Percentiles rank a stretch among this genome's conserved stretches.
Conservation (phyloP, 2,797 vertebrate species). For the Microhierax caerulescens region DNA sequence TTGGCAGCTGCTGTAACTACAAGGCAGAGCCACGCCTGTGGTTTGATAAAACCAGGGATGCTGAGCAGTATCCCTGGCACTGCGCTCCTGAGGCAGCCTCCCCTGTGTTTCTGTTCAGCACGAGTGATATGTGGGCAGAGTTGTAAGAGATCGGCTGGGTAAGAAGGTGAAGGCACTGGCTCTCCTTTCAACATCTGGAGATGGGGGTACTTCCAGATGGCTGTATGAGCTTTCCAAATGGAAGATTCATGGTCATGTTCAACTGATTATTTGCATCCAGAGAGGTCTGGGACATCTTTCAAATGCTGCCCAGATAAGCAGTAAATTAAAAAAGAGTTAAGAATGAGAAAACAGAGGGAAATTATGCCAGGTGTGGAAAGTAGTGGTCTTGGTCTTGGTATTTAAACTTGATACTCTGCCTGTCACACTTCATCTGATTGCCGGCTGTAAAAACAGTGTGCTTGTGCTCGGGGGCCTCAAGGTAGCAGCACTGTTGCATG, state of each 20-base stretch:
- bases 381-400: neutral
- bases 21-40: neutral
- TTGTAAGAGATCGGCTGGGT: neutral
- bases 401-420: neutral
- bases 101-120: neutral
- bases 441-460: neutral
- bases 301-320: conserved; percentile 4
- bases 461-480: conserved; percentile 8
- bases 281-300: neutral
- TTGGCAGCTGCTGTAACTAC: neutral
- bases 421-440: neutral
- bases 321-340: conserved; percentile 36
- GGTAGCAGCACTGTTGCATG: conserved; percentile 33
- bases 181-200: neutral
- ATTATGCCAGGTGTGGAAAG: neutral
- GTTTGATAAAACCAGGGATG: neutral
- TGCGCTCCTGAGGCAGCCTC: neutral
- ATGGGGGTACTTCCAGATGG: neutral
- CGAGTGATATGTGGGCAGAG: neutral
- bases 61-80: neutral
- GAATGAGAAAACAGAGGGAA: neutral
- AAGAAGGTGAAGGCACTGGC: neutral
- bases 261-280: neutral
- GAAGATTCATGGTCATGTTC: neutral
- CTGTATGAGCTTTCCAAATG: neutral